Conservation (phyloP, 2,113 vertebrate genomes). For the Ochotona princeps region DNA sequence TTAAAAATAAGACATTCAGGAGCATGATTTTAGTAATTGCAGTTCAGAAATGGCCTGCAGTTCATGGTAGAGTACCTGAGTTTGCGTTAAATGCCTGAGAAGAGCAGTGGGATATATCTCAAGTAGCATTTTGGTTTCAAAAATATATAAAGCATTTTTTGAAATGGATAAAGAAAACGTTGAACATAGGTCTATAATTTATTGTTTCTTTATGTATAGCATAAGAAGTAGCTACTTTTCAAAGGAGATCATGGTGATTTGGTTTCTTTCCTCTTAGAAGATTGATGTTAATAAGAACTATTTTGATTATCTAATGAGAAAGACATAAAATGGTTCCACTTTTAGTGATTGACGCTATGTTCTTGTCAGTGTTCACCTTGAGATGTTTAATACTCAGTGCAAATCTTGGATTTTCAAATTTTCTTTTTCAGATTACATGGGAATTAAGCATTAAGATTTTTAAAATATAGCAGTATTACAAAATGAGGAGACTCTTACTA, state of each 20-base stretch:
- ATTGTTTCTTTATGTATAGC: not conserved
- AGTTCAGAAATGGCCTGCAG: too few species aligned
- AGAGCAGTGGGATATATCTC: too few species aligned
- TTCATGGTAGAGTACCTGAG: too few species aligned
- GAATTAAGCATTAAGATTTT: constrained; percentile 20
- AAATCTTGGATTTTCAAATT: constrained; percentile 44
- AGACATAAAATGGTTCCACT: not conserved
- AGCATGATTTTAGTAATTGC: too few species aligned
- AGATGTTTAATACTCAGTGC: not conserved
- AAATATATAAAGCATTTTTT: constrained; percentile 45
- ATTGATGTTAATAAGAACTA: not conserved
- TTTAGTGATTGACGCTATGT: not conserved
- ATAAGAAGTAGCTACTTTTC: constrained; percentile 31
- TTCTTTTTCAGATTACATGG: constrained; percentile 7
- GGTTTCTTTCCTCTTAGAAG: not conserved
- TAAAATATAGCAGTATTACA: constrained; percentile 39
- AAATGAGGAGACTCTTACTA: constrained; percentile 38
- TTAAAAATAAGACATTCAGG: constrained; percentile 15
- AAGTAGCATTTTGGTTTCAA: constrained; percentile 53
- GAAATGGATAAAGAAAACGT: not conserved
- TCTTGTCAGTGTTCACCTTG: not conserved
- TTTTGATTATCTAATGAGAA: constrained; percentile 17
- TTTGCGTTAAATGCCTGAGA: too few species aligned
- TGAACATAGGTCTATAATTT: not conserved
- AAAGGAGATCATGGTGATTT: not conserved